phyloP scores from a whole-genome alignment of 2,797 vertebrate genomes.

The Erethizon dorsatum region DNA sequence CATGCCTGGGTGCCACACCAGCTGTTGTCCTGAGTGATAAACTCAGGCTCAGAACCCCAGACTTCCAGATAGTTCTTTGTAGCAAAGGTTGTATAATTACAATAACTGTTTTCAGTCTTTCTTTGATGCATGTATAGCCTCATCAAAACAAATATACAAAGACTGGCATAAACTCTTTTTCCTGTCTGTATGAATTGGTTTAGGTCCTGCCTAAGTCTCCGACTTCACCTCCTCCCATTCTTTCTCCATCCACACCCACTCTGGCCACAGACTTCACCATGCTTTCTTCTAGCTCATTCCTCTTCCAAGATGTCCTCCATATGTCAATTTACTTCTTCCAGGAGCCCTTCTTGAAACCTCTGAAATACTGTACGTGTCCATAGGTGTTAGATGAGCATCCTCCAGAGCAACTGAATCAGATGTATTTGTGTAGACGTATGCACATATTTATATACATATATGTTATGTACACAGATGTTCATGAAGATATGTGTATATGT shows the following conservation, averaged over 20 bases:
- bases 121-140: background rate
- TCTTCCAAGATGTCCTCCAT: background rate
- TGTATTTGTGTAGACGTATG: background rate
- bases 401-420: background rate
- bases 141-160: background rate
- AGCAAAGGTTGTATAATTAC: background rate
- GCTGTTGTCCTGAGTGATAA: background rate
- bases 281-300: background rate
- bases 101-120: background rate
- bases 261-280: background rate
- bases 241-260: background rate
- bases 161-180: background rate
- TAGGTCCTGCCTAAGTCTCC: background rate
- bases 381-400: background rate
- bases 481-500: background rate
- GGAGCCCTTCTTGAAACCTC: background rate
- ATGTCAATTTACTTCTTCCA: background rate
- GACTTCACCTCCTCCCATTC: background rate
- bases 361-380: background rate
- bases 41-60: background rate
- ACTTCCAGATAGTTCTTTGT: background rate
- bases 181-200: background rate
- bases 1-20: background rate
- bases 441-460: background rate
- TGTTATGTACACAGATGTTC: background rate